Base-by-base conservation (phyloP, 37 sponge, comb jelly and placozoan species). In the Geodia barretti region DNA sequence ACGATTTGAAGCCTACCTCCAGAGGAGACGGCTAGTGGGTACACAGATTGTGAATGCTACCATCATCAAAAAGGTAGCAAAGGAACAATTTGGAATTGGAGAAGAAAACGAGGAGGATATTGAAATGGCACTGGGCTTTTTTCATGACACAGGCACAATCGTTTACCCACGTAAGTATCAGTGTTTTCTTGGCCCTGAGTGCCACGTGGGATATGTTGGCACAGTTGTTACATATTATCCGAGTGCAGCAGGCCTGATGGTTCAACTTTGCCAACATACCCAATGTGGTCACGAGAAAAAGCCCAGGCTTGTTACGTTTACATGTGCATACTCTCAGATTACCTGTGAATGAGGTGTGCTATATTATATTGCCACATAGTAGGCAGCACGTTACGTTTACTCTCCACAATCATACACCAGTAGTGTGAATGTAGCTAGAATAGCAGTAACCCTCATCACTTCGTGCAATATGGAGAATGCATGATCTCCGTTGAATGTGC, bases 81-180 rank as follows among this genome's bases (percentile, higher is more conserved):
- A 31, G 66, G 73, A 72, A 4, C n/a, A 25, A 47, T 47, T 17
- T 47, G 54, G 54, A 47, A 47, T 47, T 17, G 54, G 54, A 3
- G 68, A 62, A 26, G 41, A 24, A 24, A 64, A 76, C 3, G 70
- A 40, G 17, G 37, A 73, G 11, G 76, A 69, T 24, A 26, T 42
- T 42, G 34, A 80, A 23, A 30, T 71, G 23, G 84, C 84, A 32
- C 62, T 76, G 32, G 24, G 75, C 38, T 84, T 84, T 59, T 74
- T 80, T 39, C 85, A 84, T 79, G 90, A 89, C 29, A 75, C 41
- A 0, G 85, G 81, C 1, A 40, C 61, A 25, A 84, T 84, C 63
- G 69, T 68, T 8, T 20, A 79, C 30, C 79, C 79, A 3, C n/a
- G 86, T 85, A 39, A 72, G 82, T 72, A 17, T 17, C 54, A n/a